These are phyloP conservation scores for Heliothis subflexa DNA, from an alignment of 1,140 invertebrate genomes.

Conservation along the genomic window DNA sequence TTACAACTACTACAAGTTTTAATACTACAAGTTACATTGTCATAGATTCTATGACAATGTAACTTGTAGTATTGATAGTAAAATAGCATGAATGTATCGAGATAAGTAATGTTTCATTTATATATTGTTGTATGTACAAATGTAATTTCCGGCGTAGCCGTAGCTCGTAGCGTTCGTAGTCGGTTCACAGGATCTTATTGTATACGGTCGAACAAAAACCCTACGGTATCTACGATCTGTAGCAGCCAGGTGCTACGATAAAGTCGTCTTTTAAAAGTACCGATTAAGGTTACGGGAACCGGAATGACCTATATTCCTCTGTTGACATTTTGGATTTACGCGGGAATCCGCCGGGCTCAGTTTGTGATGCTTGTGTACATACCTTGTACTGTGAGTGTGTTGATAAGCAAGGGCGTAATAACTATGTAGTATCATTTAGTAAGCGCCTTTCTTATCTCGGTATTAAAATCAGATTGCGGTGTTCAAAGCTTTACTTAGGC, in stretches of 20 bases:
- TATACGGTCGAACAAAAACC: conserved; percentile 15
- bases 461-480: too few species aligned
- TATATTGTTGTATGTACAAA: background rate
- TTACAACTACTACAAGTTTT: too few species aligned
- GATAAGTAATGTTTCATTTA: background rate
- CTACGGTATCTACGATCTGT: conserved; percentile 25
- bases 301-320: conserved; percentile 31
- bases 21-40: background rate
- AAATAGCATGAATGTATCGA: background rate
- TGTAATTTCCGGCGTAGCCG: background rate
- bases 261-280: conserved; percentile 33
- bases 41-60: background rate
- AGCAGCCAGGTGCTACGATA: conserved; percentile 26
- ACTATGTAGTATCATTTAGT: too few species aligned
- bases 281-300: conserved; percentile 11
- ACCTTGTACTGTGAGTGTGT: conserved; percentile 1
- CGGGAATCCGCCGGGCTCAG: background rate
- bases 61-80: background rate
- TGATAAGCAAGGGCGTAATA: background rate
- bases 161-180: conserved; percentile 23
- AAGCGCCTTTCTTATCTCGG: too few species aligned
- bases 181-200: conserved; percentile 2
- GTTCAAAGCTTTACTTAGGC: too few species aligned
- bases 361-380: conserved; percentile 12
- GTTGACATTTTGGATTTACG: conserved; percentile 32